These are phyloP conservation scores for Micronisus gabar DNA, from an alignment of 2,113 vertebrate genomes.

Conservation along the genomic window DNA sequence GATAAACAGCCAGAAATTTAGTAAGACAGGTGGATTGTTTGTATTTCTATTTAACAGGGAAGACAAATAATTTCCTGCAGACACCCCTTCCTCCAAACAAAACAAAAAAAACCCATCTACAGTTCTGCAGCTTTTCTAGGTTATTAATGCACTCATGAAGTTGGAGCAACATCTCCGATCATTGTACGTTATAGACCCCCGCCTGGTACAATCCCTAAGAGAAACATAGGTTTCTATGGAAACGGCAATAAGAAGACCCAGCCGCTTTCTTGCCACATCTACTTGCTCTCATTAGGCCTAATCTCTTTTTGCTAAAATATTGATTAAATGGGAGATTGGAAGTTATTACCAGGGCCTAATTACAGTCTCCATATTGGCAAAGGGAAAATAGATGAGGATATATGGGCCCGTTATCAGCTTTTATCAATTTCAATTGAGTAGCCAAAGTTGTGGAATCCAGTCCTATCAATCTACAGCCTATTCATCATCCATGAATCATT, in stretches of 20 bases:
- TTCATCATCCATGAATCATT: slow-evolving; percentile 99
- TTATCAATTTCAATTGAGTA: slow-evolving; percentile 94
- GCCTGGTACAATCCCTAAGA: slow-evolving; percentile 66
- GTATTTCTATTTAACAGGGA: not conserved
- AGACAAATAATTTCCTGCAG: not conserved
- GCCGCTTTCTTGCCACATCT: slow-evolving; percentile 71
- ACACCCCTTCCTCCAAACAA: not conserved
- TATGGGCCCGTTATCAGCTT: slow-evolving; percentile 83
- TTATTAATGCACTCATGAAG: slow-evolving; percentile 54
- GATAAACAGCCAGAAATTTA: not conserved
- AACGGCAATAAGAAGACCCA: slow-evolving; percentile 77
- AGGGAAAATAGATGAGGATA: slow-evolving; percentile 84
- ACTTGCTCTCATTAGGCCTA: slow-evolving; percentile 78
- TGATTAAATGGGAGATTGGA: slow-evolving; percentile 88
- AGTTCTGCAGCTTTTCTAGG: not conserved
- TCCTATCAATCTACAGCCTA: slow-evolving; percentile 89
- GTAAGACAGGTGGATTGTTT: not conserved
- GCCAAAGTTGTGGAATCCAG: slow-evolving; percentile 85
- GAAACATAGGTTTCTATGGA: slow-evolving; percentile 81
- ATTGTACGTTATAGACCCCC: slow-evolving; percentile 47
- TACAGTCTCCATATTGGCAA: slow-evolving; percentile 89
- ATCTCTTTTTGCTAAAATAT: slow-evolving; percentile 90
- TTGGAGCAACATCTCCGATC: slow-evolving; percentile 66
- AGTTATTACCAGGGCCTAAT: slow-evolving; percentile 92
- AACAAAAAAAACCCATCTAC: not conserved